Evolutionary conservation across 2,888 invertebrate genomes (phyloP).

Genomic region (Brachynemurus nebulosus): DNA sequence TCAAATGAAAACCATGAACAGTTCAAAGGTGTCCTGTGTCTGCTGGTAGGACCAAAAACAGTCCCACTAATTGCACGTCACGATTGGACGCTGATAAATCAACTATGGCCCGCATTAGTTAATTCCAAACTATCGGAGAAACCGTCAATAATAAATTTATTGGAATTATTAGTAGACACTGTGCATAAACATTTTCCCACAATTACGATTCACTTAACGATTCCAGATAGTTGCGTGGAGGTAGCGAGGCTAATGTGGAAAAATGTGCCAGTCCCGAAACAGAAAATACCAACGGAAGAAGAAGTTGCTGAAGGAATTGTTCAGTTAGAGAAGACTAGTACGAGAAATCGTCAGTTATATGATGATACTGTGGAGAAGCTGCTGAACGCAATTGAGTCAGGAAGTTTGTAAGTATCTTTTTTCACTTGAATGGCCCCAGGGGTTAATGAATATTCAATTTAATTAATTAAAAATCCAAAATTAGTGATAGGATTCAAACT

Average conservation of each 20-base stretch:
- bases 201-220: slow-evolving; percentile 41
- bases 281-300: slow-evolving; percentile 27
- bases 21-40: slow-evolving; percentile 66
- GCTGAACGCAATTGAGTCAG: slow-evolving; percentile 38
- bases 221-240: slow-evolving; percentile 37
- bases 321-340: slow-evolving; percentile 29
- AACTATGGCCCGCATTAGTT: slow-evolving; percentile 68
- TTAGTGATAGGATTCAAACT: too few relatives aligned
- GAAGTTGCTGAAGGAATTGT: slow-evolving; percentile 30
- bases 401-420: slow-evolving; percentile 35
- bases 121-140: slow-evolving; percentile 74
- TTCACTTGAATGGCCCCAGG: too few relatives aligned
- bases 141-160: slow-evolving; percentile 56
- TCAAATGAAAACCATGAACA: slow-evolving; percentile 48
- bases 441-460: too few relatives aligned
- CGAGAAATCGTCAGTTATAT: slow-evolving; percentile 37
- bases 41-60: slow-evolving; percentile 53
- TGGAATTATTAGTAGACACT: slow-evolving; percentile 39
- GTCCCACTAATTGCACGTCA: slow-evolving; percentile 52
- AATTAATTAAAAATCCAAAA: too few relatives aligned
- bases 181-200: slow-evolving; percentile 48
- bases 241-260: slow-evolving; percentile 35
- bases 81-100: slow-evolving; percentile 57
- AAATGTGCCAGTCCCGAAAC: slow-evolving; percentile 28
- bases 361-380: slow-evolving; percentile 35